Evolutionary conservation across 2,797 vertebrate genomes (phyloP), one percentile per base, ranked within the genome.

Genomic region (Sebastes kiyomatsui): DNA sequence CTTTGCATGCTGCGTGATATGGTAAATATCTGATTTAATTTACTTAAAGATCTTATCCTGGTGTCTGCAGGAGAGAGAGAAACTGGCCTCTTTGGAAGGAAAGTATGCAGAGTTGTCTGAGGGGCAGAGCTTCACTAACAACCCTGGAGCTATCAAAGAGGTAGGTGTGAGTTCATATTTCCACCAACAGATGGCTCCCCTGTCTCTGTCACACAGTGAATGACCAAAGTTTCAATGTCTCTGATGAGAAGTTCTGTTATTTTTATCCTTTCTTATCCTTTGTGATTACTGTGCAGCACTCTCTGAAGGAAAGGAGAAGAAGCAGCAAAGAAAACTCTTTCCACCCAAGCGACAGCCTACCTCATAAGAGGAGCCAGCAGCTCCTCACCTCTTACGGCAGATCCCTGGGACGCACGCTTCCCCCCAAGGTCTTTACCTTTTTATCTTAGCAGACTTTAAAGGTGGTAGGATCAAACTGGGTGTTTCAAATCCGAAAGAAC

Each of bases 251-350:
- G n/a, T 23, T 12, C 9, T 75, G 52, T 52, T 52, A 18, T 22
- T 46, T 46, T 56, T 20, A 8, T 75, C 27, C 12, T 25, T 46
- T 46, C 52, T 22, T 7, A 2, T 75, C 27, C 10, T 30, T 38
- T 61, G 14, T 67, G 10, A 55, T 75, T 77, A 33, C 11, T 89
- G 18, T 93, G 84, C 95, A 98, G 97, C 97, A 97, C 79, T 96
- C 92, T 61, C 93, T 97, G 92, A 97, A 98, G 89, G 97, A 98
- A 86, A 95, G 96, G 77, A 97, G 96, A 90, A 96, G 97, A 91
- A 96, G 96, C 77, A 90, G 94, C 84, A 97, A 96, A 88, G 97
- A 97, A 80, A 96, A 94, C 82, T 85, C 93, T 23, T 88, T 93
- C 56, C 94, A 96, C 79, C 92, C 95, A 81, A 97, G 95, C 13